phyloP scores from a whole-genome alignment of 2,113 vertebrate species.

The Speoplatyrhinus poulsoni region DNA sequence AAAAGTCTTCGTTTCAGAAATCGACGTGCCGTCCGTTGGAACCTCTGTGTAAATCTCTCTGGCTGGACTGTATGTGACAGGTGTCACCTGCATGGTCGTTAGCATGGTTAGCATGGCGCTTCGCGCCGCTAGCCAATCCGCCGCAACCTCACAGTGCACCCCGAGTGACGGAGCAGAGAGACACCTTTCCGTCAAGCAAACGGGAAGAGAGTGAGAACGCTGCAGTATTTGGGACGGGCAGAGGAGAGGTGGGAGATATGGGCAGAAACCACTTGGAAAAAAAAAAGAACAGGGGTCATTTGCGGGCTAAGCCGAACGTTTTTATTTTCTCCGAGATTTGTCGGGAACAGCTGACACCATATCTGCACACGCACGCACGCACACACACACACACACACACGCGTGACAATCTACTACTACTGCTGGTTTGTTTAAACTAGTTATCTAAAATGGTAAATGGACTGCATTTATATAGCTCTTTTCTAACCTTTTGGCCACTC shows the following conservation, averaged over 20 bases:
- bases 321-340: too few species aligned
- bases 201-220: constrained; percentile 6
- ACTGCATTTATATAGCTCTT: too few species aligned
- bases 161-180: constrained; percentile 18
- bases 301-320: too few species aligned
- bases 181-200: background rate
- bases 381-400: constrained; percentile 1
- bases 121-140: constrained; percentile 11
- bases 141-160: constrained; percentile 49
- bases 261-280: background rate
- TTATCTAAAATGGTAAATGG: too few species aligned
- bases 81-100: constrained; percentile 29
- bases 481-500: too few species aligned
- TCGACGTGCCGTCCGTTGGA: too few species aligned
- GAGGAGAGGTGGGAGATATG: background rate
- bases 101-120: constrained; percentile 5
- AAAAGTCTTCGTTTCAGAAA: background rate
- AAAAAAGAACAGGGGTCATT: background rate
- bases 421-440: background rate
- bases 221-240: background rate
- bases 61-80: constrained; percentile 26
- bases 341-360: too few species aligned
- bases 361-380: too few species aligned
- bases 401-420: background rate
- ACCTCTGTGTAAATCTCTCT: background rate